These are phyloP conservation scores for Upupa epops DNA, from an alignment of 2,113 vertebrate species.

Conservation along the genomic window DNA sequence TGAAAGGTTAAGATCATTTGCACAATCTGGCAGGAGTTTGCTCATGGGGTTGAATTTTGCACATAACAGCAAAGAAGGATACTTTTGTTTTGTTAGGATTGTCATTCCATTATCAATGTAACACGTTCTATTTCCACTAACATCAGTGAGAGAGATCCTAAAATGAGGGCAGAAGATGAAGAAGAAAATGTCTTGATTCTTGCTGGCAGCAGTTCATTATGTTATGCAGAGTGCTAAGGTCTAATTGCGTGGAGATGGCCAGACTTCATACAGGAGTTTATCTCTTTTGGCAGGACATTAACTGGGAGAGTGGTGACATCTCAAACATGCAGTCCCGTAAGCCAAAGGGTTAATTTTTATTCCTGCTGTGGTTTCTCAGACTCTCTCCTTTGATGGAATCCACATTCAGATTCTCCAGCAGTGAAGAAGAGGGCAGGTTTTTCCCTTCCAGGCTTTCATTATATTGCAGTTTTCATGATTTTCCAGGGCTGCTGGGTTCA, in stretches of 20 bases:
- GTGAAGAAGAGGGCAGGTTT: slow-evolving; percentile 70
- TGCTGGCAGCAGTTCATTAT: slow-evolving; percentile 52
- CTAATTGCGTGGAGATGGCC: slow-evolving; percentile 47
- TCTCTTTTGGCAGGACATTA: slow-evolving; percentile 27
- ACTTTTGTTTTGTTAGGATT: neutral
- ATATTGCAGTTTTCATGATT: slow-evolving; percentile 74
- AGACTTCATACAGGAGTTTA: slow-evolving; percentile 16
- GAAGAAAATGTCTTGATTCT: slow-evolving; percentile 53
- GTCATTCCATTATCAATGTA: neutral
- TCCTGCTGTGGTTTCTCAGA: slow-evolving; percentile 11
- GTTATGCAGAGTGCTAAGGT: slow-evolving; percentile 39
- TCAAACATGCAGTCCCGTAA: slow-evolving; percentile 2
- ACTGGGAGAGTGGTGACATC: neutral
- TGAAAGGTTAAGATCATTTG: neutral
- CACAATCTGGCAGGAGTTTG: neutral
- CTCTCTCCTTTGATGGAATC: slow-evolving; percentile 63
- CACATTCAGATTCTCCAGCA: slow-evolving; percentile 65
- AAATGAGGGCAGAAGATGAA: slow-evolving; percentile 37
- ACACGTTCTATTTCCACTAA: neutral
- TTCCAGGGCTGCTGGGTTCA: slow-evolving; percentile 71
- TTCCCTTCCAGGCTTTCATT: slow-evolving; percentile 75
- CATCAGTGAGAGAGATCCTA: neutral
- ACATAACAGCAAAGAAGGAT: neutral
- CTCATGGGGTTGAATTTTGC: neutral
- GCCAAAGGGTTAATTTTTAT: slow-evolving; percentile 63